Evolutionary conservation across 2,888 invertebrate genomes (phyloP).

Genomic region (Falcaria lacertinaria): DNA sequence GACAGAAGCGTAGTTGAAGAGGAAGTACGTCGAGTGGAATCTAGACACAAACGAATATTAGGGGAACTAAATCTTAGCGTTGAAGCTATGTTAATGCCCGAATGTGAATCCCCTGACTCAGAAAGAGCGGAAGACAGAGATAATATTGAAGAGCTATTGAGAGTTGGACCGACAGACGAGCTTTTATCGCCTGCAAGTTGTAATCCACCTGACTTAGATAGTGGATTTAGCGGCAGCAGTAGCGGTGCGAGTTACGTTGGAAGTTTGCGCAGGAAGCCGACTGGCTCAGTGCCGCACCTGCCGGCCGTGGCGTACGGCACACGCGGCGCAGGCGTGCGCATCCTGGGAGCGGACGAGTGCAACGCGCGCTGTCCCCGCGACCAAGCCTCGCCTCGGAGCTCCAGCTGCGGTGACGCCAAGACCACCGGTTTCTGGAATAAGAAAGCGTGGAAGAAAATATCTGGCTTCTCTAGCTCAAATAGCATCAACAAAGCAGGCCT

Average conservation of each 20-base stretch:
- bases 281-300: slow-evolving; percentile 71
- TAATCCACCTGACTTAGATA: slow-evolving; percentile 85
- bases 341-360: slow-evolving; percentile 66
- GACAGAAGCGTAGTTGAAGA: slow-evolving; percentile 88
- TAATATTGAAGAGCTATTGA: slow-evolving; percentile 82
- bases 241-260: slow-evolving; percentile 90
- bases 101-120: slow-evolving; percentile 82
- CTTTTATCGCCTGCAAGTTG: slow-evolving; percentile 84
- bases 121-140: slow-evolving; percentile 82
- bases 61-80: slow-evolving; percentile 93
- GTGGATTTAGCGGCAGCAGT: slow-evolving; percentile 91
- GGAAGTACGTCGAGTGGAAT: slow-evolving; percentile 90
- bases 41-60: slow-evolving; percentile 88
- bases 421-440: slow-evolving; percentile 84
- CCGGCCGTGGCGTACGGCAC: slow-evolving; percentile 77
- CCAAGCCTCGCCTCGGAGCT: slow-evolving; percentile 63
- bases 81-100: slow-evolving; percentile 94
- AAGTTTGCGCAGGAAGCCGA: slow-evolving; percentile 81
- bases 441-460: slow-evolving; percentile 89
- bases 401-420: slow-evolving; percentile 73
- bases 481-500: slow-evolving; percentile 84
- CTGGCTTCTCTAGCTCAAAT: slow-evolving; percentile 85
- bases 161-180: slow-evolving; percentile 86
- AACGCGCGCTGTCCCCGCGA: slow-evolving; percentile 63
- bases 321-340: slow-evolving; percentile 69